Conservation (phyloP, 2,113 vertebrate genomes). For the Casuarius casuarius region DNA sequence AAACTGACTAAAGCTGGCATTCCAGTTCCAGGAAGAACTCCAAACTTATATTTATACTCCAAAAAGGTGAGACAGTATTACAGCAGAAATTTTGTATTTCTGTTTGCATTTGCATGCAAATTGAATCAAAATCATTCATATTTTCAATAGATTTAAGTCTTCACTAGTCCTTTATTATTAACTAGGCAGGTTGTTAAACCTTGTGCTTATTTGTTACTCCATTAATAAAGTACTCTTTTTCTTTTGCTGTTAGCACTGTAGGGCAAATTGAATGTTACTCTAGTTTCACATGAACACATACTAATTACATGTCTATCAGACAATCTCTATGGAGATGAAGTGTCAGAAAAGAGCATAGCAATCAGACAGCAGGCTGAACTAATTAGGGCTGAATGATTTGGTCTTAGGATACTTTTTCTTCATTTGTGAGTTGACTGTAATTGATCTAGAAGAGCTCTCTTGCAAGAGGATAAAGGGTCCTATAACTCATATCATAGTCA, state of each 20-base stretch:
- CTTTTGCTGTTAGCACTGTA: neutral
- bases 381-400: neutral
- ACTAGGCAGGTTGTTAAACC: neutral
- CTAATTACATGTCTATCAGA: neutral
- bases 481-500: neutral
- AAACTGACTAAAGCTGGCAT: conserved; percentile 99
- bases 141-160: neutral
- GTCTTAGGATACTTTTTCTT: neutral
- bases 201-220: neutral
- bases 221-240: neutral
- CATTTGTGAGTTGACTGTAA: neutral
- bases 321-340: neutral
- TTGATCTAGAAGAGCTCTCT: neutral
- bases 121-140: neutral
- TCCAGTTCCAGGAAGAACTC: conserved; percentile 97
- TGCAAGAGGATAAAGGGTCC: neutral
- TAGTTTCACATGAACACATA: neutral
- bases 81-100: neutral
- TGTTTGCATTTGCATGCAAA: neutral
- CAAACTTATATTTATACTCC: conserved; percentile 97
- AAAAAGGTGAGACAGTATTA: conserved; percentile 89
- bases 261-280: neutral
- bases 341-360: neutral
- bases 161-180: neutral
- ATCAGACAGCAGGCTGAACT: neutral